Evolutionary conservation across 2,797 vertebrate genomes (phyloP), one percentile per base, ranked within the genome.

Genomic region (Cirrhinus molitorella): DNA sequence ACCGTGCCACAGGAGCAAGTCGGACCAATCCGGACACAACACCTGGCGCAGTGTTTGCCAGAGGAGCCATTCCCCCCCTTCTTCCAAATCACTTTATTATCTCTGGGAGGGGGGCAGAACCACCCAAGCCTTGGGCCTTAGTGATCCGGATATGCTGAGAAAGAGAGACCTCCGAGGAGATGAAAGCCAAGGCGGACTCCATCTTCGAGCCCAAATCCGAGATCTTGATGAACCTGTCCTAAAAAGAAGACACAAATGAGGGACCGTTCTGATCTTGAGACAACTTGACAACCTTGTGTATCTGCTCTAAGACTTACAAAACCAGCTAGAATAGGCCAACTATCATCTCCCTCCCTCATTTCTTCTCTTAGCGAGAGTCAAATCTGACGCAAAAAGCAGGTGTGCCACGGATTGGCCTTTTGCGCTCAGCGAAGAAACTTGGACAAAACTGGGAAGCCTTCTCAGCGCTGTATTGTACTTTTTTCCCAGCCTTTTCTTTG

Each of bases 1-100:
- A 87, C 88, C 88, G 88, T 91, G 91, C 91, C 88, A 72, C 87
- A 91, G 88, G 90, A 93, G 87, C 88, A 90, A 63, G 81, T 73
- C 81, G 10, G 77, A 73, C 86, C 85, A 89, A 88, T 87, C 91
- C 90, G 71, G 78, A 85, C 81, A 47, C 76, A 85, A 87, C 87
- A 89, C 88, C 89, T 89, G 88, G 88, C 83, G 85, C 77, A 84
- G 79, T 79, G 61, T 68, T 73, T 84, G 73, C 31, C 63, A 71
- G 75, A 87, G 77, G 79, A 87, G 75, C 80, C n/a, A 47, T 77
- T 86, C 82, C 73, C n/a, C 31, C 66, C 55, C 51, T 3, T 25
- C 10, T 67, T 55, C 49, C 72, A 76, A 85, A 86, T 88, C 65
- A 65, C 81, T 55, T 85, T 80, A 86, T 85, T 85, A 84, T 86